A percentile compares a stretch with the other conserved stretches of the same genome.
These are phyloP conservation scores for Sceloporus tristichus DNA, from an alignment of 2,113 vertebrate species.

Conservation along the genomic window DNA sequence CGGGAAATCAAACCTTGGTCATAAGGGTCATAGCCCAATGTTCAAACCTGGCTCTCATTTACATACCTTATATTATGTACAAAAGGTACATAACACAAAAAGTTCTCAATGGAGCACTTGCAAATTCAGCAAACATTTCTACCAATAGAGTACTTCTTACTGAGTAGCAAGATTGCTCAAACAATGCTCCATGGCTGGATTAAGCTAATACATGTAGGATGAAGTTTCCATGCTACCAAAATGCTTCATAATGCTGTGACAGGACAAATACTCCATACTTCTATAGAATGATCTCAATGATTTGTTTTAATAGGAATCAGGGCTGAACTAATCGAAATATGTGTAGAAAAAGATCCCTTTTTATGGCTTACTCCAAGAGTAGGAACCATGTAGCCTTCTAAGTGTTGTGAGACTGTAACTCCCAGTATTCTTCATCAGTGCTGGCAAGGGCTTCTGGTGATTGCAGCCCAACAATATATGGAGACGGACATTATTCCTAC, in stretches of 20 bases:
- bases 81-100: too few relatives aligned
- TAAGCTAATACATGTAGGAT: constrained; percentile 45
- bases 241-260: neutral
- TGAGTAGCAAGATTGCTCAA: constrained; percentile 51
- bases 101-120: neutral
- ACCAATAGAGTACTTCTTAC: neutral
- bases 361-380: neutral
- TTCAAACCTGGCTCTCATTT: too few relatives aligned
- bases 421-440: too few relatives aligned
- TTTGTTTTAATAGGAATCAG: neutral
- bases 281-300: neutral
- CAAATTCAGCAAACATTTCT: constrained; percentile 12
- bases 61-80: too few relatives aligned
- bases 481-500: too few relatives aligned
- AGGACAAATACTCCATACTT: neutral
- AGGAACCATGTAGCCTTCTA: too few relatives aligned
- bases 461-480: too few relatives aligned
- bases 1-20: too few relatives aligned
- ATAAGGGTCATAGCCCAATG: too few relatives aligned
- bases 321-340: constrained; percentile 1
- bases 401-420: too few relatives aligned
- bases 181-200: constrained; percentile 50
- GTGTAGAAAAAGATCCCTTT: constrained; percentile 54
- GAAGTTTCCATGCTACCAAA: neutral
- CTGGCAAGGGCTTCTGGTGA: too few relatives aligned